Conservation (phyloP, 1,140 invertebrate species). For the Hycleus phaleratus region DNA sequence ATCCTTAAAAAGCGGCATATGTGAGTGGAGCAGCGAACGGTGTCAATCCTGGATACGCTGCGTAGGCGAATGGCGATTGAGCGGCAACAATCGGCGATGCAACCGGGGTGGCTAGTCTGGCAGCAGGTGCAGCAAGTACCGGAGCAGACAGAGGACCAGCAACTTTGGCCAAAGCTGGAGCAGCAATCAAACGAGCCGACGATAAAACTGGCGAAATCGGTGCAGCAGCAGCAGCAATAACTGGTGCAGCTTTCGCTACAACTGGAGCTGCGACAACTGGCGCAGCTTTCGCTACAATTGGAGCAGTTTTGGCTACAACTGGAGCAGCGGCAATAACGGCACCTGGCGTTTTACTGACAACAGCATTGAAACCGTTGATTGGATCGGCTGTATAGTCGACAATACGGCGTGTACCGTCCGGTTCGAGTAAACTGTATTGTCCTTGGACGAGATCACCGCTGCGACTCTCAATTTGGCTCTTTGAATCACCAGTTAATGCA, state of each 20-base stretch:
- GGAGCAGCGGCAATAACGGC: constrained; percentile 36
- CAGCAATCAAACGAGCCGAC: constrained; percentile 20
- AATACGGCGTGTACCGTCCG: constrained; percentile 44
- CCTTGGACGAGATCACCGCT: constrained; percentile 57
- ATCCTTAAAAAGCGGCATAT: constrained; percentile 8
- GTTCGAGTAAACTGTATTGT: constrained; percentile 55
- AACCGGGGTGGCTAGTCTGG: constrained; percentile 29
- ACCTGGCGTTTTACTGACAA: constrained; percentile 31
- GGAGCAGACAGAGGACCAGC: constrained; percentile 30
- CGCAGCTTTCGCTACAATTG: constrained; percentile 33
- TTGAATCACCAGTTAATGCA: constrained; percentile 49
- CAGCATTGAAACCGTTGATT: constrained; percentile 33
- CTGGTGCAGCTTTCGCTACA: constrained; percentile 30
- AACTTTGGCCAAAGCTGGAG: constrained; percentile 23
- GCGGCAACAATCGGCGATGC: constrained; percentile 41
- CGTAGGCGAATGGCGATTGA: constrained; percentile 22
- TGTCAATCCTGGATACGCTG: constrained; percentile 2
- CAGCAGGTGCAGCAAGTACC: constrained; percentile 12
- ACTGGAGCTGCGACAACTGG: constrained; percentile 25
- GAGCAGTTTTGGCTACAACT: constrained; percentile 27
- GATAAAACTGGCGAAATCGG: constrained; percentile 34
- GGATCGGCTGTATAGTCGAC: constrained; percentile 41
- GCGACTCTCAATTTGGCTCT: constrained; percentile 49
- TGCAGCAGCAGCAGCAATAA: constrained; percentile 16
- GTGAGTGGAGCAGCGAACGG: constrained; percentile 10